phyloP scores from a whole-genome alignment of 2,888 invertebrate genomes.

The Amiota minor region DNA sequence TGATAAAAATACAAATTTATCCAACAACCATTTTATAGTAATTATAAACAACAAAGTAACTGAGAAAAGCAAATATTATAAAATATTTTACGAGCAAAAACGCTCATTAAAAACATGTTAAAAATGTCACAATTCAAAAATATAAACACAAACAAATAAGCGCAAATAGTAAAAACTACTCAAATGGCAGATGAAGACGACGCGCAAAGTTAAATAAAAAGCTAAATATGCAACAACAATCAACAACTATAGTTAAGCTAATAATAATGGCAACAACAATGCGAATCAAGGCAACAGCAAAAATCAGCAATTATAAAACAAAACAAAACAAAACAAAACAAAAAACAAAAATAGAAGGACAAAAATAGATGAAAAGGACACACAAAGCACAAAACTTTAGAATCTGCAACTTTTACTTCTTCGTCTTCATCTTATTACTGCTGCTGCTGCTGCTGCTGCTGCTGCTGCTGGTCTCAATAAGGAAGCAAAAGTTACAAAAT shows the following conservation, averaged over 20 bases:
- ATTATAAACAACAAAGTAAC: background rate
- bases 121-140: conserved; percentile 3
- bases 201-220: background rate
- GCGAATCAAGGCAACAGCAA: conserved; percentile 49
- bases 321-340: background rate
- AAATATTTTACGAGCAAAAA: conserved; percentile 10
- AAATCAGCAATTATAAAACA: background rate
- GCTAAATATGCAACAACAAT: conserved; percentile 15
- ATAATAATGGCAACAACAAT: conserved; percentile 37
- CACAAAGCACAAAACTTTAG: background rate
- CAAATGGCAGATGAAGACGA: conserved; percentile 6
- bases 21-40: background rate
- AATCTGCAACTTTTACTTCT: too few relatives aligned
- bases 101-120: conserved; percentile 6
- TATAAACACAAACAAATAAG: background rate
- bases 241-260: conserved; percentile 14
- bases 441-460: conserved; percentile 37
- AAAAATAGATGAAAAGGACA: background rate
- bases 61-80: conserved; percentile 1
- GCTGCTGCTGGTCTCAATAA: conserved; percentile 35
- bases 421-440: conserved; percentile 28
- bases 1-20: background rate
- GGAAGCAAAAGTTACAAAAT: background rate
- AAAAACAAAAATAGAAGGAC: background rate
- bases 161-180: background rate